Evolutionary conservation across 1,140 invertebrate genomes (phyloP).

Genomic region (Dreissena polymorpha): DNA sequence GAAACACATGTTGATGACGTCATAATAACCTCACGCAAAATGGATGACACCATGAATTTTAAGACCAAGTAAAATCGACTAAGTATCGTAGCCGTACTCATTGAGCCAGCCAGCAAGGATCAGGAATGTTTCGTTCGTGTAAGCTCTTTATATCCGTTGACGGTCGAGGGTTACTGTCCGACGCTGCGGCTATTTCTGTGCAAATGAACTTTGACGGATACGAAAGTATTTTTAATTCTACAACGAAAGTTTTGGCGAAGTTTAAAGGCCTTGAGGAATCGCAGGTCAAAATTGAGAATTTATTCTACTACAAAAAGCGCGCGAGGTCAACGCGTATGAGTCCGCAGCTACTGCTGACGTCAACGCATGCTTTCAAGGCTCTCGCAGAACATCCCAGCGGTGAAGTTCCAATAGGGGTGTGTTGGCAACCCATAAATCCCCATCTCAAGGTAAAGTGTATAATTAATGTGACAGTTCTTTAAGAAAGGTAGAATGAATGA

Average conservation of each 20-base stretch:
- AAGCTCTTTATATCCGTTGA: conserved; percentile 47
- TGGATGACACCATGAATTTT: no score
- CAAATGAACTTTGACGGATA: conserved; percentile 47
- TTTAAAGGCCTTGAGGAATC: not conserved
- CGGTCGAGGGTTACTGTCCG: conserved; percentile 35
- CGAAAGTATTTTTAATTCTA: conserved; percentile 49
- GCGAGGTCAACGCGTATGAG: conserved; percentile 41
- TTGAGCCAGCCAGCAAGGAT: no score
- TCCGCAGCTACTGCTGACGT: conserved; percentile 27
- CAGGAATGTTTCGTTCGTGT: conserved; percentile 25
- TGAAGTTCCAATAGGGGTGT: conserved; percentile 45
- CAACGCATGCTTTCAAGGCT: conserved; percentile 45
- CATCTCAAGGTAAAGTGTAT: conserved; percentile 1
- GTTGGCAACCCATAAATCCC: conserved; percentile 3
- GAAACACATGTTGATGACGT: conserved; percentile 5
- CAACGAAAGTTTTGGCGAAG: conserved; percentile 18
- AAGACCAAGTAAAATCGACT: no score
- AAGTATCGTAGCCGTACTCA: no score
- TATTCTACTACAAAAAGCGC: conserved; percentile 54
- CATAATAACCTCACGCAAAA: not conserved
- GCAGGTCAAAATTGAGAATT: not conserved
- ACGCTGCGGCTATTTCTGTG: conserved; percentile 35
- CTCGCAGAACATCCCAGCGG: conserved; percentile 47
- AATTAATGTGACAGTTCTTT: not conserved
- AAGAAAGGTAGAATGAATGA: no score